Percentiles rank a stretch among this genome's conserved stretches.
Conservation (phyloP, 2,797 vertebrate species). For the Potorous gilbertii region DNA sequence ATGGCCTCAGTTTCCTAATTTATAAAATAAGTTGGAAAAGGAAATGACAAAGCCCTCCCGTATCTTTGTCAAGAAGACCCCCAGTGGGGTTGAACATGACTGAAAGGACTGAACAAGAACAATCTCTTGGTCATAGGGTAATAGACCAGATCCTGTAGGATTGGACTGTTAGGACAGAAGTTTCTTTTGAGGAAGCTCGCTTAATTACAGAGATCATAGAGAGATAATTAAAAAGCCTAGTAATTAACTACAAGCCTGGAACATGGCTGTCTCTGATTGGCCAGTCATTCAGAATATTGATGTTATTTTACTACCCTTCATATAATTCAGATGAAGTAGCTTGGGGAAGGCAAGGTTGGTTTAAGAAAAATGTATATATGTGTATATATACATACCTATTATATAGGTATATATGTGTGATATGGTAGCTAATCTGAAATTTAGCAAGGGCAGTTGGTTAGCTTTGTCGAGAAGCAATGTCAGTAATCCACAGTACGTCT, state of each 20-base stretch:
- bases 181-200: not conserved
- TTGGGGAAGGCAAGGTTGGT: conserved; percentile 32
- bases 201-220: not conserved
- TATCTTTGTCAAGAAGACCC: too few species aligned
- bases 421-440: conserved; percentile 37
- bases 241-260: not conserved
- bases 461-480: conserved; percentile 6
- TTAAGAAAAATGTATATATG: conserved; percentile 5
- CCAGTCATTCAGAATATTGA: not conserved
- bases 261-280: not conserved
- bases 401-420: not conserved
- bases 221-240: not conserved
- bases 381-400: not conserved
- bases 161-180: not conserved
- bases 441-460: conserved; percentile 54
- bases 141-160: not conserved
- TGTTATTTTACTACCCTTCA: not conserved
- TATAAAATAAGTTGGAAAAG: not conserved
- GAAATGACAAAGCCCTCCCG: not conserved
- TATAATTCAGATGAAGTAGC: conserved; percentile 23
- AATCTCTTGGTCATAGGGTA: too few species aligned
- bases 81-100: too few species aligned
- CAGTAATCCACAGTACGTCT: not conserved
- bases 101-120: too few species aligned
- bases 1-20: not conserved